A percentile compares a stretch with the other conserved stretches of the same genome.
Evolutionary conservation across 2,888 invertebrate species (phyloP).

Genomic region (Lathronympha strigana): DNA sequence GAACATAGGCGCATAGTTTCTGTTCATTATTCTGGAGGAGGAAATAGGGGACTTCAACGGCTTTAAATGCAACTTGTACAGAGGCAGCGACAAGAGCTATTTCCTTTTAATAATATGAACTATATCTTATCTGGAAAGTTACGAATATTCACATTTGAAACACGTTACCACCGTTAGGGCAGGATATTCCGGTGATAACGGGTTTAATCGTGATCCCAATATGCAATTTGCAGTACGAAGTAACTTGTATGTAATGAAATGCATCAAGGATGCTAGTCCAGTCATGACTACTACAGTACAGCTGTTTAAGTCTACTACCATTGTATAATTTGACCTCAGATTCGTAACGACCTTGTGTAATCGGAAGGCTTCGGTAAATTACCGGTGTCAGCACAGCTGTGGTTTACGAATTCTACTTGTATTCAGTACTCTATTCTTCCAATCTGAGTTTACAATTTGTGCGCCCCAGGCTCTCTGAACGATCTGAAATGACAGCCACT

Average conservation of each 20-base stretch:
- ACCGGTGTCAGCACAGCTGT: background rate
- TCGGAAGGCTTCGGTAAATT: background rate
- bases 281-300: background rate
- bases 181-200: background rate
- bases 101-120: too few relatives aligned
- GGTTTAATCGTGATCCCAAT: background rate
- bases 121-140: conserved; percentile 7
- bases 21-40: too few relatives aligned
- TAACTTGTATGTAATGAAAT: background rate
- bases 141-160: background rate
- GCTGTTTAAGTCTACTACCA: background rate
- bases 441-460: too few relatives aligned
- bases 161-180: conserved; percentile 2
- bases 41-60: too few relatives aligned
- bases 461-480: too few relatives aligned
- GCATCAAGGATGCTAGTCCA: background rate
- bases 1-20: too few relatives aligned
- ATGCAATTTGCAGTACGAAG: background rate
- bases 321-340: background rate
- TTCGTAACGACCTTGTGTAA: background rate
- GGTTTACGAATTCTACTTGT: background rate
- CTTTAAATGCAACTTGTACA: too few relatives aligned
- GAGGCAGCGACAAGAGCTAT: too few relatives aligned
- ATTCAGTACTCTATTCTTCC: too few relatives aligned
- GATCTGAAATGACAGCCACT: too few relatives aligned